Evolutionary conservation across 2,113 vertebrate species (phyloP), one percentile per base, ranked within the genome.

Genomic region (Salvelinus sp.): DNA sequence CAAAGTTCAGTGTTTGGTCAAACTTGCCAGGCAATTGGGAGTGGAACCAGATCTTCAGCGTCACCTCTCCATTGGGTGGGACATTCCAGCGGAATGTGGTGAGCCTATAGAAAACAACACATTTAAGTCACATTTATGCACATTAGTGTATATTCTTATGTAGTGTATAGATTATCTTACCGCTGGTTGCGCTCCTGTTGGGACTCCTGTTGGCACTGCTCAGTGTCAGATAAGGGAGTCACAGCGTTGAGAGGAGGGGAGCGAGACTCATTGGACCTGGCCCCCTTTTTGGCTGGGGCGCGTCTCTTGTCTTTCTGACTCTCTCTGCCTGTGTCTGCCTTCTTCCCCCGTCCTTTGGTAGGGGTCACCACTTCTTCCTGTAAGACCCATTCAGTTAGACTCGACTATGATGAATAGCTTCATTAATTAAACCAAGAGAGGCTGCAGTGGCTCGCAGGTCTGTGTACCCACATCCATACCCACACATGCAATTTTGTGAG

Each of bases 11-110:
- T 0, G 76, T 92, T 82, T 96, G 94, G 14, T 95, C 91, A 85
- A 95, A 97, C 2, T 72, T 90, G 3, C 95, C 96, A 0, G 71
- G 30, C 0, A 78, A 75, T 0, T 10, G 66, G 9, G 97, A 93
- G 65, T 91, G 89, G 88, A 98, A 99, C 80, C 86, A 90, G 9
- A 97, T 64, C 76, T 82, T 93, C 71, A 98, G 60, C 0, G 79
- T 69, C 70, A 97, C 91, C 79, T 95, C 85, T 0, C 92, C 88
- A 0, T 68, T 82, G 38, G 95, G 88, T 2, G 95, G 95, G 16
- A 96, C 94, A 0, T 93, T 77, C 98, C 98, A 99, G 22, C 96
- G 95, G 85, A 91, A 97, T 28, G 60, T 75, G 12, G 75, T 93
- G 73, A 94, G 81, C 69, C 92, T 94, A 67, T 23, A 67, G 14